These are phyloP conservation scores for Fissipunctia ypsillon DNA, from an alignment of 2,888 invertebrate species.

Conservation along the genomic window DNA sequence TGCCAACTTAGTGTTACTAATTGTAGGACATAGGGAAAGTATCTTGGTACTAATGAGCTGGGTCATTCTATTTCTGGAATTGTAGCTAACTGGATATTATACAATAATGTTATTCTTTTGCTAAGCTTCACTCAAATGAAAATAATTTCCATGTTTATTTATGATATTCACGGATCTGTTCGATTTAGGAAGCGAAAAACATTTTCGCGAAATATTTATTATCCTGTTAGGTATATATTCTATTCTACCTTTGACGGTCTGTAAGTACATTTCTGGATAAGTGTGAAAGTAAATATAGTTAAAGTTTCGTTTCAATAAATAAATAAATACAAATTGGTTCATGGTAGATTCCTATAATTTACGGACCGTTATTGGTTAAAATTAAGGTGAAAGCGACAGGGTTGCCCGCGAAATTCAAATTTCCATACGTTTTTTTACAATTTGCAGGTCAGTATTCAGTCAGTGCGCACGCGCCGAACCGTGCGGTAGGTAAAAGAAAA, in stretches of 20 bases:
- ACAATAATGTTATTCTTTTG: neutral
- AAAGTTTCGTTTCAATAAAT: neutral
- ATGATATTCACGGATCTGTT: neutral
- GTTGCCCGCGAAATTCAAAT: no score
- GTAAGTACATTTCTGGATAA: neutral
- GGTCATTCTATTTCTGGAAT: neutral
- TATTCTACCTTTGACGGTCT: neutral
- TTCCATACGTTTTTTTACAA: no score
- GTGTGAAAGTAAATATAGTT: no score
- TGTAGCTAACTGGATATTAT: neutral
- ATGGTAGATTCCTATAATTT: no score
- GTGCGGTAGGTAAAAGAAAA: no score
- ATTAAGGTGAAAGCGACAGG: no score
- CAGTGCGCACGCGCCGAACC: no score
- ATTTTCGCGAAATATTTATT: neutral
- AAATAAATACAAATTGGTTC: neutral
- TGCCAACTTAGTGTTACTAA: conserved; percentile 11
- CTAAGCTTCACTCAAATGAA: neutral
- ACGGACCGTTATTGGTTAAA: no score
- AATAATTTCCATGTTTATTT: neutral
- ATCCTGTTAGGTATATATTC: neutral
- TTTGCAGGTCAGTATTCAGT: no score
- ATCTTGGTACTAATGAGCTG: neutral
- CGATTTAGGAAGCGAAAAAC: neutral
- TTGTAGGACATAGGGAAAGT: conserved; percentile 20